Evolutionary conservation across 2,797 vertebrate genomes (phyloP).

Genomic region (Craterocephalus amniculus): DNA sequence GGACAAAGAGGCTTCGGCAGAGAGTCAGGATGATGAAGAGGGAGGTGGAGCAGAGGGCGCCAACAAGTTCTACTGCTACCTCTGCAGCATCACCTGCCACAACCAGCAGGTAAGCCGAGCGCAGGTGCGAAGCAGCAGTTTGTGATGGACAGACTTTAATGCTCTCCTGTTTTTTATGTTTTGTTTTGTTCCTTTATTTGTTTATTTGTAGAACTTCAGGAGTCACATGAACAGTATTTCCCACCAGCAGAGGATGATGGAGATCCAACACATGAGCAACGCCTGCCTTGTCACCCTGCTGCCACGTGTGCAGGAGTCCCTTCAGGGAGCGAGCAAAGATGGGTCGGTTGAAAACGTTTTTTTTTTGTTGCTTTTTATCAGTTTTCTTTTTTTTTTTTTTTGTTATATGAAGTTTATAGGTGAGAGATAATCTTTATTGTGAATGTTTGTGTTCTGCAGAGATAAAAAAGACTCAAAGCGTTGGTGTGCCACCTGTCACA

Average conservation of each 20-base stretch:
- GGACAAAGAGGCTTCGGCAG: conserved; percentile 51
- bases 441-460: conserved; percentile 68
- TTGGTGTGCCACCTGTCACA: conserved; percentile 93
- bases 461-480: conserved; percentile 85
- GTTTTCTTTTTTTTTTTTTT: not conserved
- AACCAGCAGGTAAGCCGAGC: conserved; percentile 88
- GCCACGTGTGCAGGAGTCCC: conserved; percentile 89
- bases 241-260: conserved; percentile 94
- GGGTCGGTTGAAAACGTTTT: conserved; percentile 77
- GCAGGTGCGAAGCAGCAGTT: not conserved
- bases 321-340: conserved; percentile 81
- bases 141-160: not conserved
- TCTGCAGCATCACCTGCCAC: conserved; percentile 93
- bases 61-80: conserved; percentile 94
- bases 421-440: not conserved
- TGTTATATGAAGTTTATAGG: not conserved
- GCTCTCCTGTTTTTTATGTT: not conserved
- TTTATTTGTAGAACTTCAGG: conserved; percentile 89
- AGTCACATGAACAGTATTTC: conserved; percentile 91
- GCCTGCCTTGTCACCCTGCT: conserved; percentile 92
- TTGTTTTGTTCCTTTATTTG: not conserved
- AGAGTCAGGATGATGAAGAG: conserved; percentile 64
- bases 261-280: conserved; percentile 94
- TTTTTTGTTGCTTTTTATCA: not conserved
- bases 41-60: conserved; percentile 67